Conservation (phyloP, 1,140 invertebrate species). For the Penaeus vannamei region DNA sequence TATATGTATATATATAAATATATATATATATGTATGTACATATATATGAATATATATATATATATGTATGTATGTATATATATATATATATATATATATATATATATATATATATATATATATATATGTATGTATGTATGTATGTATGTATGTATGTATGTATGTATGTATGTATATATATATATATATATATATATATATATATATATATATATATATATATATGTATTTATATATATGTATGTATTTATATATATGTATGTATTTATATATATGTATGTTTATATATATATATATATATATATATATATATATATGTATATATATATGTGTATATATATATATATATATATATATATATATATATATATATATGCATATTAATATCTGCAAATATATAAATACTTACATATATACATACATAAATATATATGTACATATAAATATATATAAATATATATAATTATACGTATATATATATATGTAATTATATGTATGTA, state of each 20-base stretch:
- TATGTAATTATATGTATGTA: not conserved
- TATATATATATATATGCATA: not conserved
- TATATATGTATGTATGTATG: not conserved
- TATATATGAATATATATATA: too few species aligned
- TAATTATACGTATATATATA: not conserved
- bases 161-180: not conserved
- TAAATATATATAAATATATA: not conserved
- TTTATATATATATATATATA: not conserved
- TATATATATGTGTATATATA: conserved; percentile 1
- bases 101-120: not conserved
- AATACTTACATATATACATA: not conserved
- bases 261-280: not conserved
- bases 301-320: not conserved
- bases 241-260: not conserved
- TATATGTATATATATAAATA: too few species aligned
- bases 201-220: conserved; percentile 24
- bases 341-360: conserved; percentile 20
- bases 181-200: conserved; percentile 10
- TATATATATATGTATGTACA: too few species aligned
- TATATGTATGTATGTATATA: not conserved
- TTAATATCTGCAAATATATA: not conserved
- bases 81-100: not conserved
- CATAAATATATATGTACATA: not conserved
- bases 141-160: too few species aligned
- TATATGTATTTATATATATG: not conserved